A percentile compares a stretch with the other conserved stretches of the same genome.
Conservation (phyloP, 1,140 invertebrate genomes). For the Zelostemma sp. region DNA sequence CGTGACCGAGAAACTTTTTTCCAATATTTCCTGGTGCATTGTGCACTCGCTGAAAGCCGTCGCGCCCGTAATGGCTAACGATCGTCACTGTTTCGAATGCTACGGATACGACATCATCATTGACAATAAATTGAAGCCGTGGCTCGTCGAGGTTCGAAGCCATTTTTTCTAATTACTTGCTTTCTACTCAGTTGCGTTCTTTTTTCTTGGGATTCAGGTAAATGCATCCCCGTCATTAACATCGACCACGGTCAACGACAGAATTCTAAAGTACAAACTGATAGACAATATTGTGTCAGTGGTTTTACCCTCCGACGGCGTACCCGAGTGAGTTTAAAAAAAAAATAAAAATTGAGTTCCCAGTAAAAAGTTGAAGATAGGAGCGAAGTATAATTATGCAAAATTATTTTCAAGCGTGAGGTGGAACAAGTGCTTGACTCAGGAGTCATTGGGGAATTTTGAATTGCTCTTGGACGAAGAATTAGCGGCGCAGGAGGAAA, state of each 20-base stretch:
- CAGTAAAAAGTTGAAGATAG: constrained; percentile 4
- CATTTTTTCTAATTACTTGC: no score
- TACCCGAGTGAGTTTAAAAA: constrained; percentile 81
- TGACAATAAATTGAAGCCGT: constrained; percentile 87
- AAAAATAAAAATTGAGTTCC: not conserved
- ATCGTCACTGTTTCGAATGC: constrained; percentile 86
- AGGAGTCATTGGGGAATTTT: constrained; percentile 88
- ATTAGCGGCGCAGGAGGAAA: constrained; percentile 73
- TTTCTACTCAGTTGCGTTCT: no score
- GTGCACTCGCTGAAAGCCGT: constrained; percentile 87
- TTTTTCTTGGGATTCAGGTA: constrained; percentile 71
- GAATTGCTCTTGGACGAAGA: constrained; percentile 92
- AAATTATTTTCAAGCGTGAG: constrained; percentile 75
- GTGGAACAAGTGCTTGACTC: constrained; percentile 89
- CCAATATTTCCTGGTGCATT: constrained; percentile 90
- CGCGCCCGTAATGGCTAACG: constrained; percentile 80
- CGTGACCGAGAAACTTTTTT: constrained; percentile 86
- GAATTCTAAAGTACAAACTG: constrained; percentile 95
- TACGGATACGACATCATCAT: constrained; percentile 91
- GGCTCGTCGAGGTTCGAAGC: constrained; percentile 80
- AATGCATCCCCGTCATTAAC: constrained; percentile 96
- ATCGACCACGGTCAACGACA: constrained; percentile 94
- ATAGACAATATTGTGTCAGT: constrained; percentile 96
- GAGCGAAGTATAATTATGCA: not conserved
- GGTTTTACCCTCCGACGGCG: constrained; percentile 88